phyloP scores from a whole-genome alignment of 1,140 invertebrate genomes.

The Zelostemma sp. region DNA sequence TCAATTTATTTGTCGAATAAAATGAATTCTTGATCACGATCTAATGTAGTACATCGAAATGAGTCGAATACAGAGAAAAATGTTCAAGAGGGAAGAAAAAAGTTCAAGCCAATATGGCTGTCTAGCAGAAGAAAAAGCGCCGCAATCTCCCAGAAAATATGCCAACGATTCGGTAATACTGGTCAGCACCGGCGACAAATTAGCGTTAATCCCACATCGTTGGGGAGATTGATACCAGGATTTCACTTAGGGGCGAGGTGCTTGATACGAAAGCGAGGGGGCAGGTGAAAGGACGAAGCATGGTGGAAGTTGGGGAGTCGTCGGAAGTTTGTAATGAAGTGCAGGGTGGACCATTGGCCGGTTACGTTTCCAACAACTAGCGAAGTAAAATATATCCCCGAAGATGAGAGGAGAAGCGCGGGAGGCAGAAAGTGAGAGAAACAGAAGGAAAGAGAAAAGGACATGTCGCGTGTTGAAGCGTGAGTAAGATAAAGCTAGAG shows the following conservation, averaged over 20 bases:
- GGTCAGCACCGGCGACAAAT: constrained; percentile 57
- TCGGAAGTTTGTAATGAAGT: constrained; percentile 55
- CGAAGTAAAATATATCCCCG: constrained; percentile 42
- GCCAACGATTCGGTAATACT: constrained; percentile 58
- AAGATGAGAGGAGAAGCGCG: constrained; percentile 31
- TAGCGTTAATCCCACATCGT: constrained; percentile 61
- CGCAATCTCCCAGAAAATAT: constrained; percentile 32
- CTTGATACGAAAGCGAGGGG: constrained; percentile 29
- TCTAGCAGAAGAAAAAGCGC: no score
- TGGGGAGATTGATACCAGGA: constrained; percentile 62
- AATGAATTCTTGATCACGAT: no score
- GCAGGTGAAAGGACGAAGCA: constrained; percentile 23
- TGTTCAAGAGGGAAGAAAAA: no score
- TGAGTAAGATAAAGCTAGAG: constrained; percentile 16
- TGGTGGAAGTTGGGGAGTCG: constrained; percentile 27
- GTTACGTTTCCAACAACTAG: constrained; percentile 17
- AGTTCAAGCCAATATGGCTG: no score
- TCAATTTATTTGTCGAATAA: no score
- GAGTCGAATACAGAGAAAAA: no score
- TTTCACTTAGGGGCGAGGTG: constrained; percentile 58
- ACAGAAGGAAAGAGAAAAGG: constrained; percentile 17
- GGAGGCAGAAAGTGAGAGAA: constrained; percentile 26
- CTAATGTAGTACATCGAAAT: no score
- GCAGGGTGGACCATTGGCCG: constrained; percentile 56
- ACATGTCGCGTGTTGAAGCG: no score